phyloP scores from a whole-genome alignment of 2,113 vertebrate genomes.

The Cichladusa arquata region DNA sequence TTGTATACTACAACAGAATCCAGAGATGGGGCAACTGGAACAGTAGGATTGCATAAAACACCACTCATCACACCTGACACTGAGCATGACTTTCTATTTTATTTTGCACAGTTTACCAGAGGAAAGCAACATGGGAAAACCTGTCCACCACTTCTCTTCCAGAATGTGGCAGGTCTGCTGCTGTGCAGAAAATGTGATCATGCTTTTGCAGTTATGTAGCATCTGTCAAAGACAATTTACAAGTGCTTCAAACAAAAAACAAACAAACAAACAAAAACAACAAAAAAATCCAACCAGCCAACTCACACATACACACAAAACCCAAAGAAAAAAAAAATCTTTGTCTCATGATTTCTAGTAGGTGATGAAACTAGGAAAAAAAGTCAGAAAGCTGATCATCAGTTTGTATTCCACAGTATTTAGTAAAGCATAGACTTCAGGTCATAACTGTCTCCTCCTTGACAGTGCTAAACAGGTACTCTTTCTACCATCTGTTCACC shows the following conservation, averaged over 20 bases:
- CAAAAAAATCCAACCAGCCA: neutral
- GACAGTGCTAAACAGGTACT: neutral
- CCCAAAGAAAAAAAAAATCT: neutral
- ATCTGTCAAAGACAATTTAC: neutral
- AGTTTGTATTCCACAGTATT: neutral
- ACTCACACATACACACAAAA: neutral
- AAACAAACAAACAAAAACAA: too few relatives aligned
- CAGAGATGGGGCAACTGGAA: neutral
- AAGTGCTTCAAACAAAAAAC: neutral
- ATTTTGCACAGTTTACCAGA: neutral
- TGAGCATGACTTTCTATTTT: neutral
- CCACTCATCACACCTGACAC: neutral
- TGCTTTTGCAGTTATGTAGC: neutral
- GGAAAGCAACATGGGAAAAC: neutral
- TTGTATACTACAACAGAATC: neutral
- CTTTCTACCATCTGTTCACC: neutral
- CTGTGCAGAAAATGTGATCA: neutral
- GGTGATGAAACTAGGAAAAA: neutral
- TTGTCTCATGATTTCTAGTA: neutral
- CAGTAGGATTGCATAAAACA: neutral
- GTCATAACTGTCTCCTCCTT: neutral
- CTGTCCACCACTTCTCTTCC: neutral
- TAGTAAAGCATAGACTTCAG: neutral
- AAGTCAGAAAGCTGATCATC: neutral
- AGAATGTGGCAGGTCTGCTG: neutral